Evolutionary conservation across 30 jellyfish, hydroid and myxozoan species (phyloP), one percentile per base, ranked within the genome.

Genomic region (Cassiopea andromeda): DNA sequence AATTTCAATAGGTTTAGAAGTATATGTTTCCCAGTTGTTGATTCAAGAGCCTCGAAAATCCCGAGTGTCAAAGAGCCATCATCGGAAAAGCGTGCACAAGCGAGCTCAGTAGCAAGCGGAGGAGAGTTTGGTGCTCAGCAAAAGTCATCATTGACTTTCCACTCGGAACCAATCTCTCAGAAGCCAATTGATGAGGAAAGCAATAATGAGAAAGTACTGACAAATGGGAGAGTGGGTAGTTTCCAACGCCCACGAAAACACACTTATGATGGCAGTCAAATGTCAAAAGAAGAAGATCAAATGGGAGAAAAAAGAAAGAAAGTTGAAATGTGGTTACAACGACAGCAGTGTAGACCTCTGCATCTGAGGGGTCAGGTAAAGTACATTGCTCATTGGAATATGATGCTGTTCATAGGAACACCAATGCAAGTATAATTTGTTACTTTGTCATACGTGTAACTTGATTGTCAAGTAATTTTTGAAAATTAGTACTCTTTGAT

Each of bases 351-450:
- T 66, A 78, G 85, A 81, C 95, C 95, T 7, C 17, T 88, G 69
- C 90, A 78, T 50, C 74, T 88, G 46, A 88, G 90, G 78, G 95
- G 95, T 17, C 95, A 88, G 43, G 69, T 71, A 61, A 78, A 69
- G 81, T 49, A 88, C 48, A 79, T 88, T 48, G 46, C 49, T 12
- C 46, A 79, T 0, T 88, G 95, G 95, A 69, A 81, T 45, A 88
- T 78, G 95, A 82, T 88, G 47, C 83, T 88, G 45, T 88, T 88
- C 48, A 88, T 88, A 48, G 95, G 95, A 12, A 78, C 95, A 18
- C 95, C 95, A 1, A 43, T 88, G 95, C 38, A 27, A 27, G 38
- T 27, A 27, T 27, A 27, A 27, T 27, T 27, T 27, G 38, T 27
- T 27, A 27, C 38, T 27, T 27, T 27, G 38, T 27, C 38, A 27